phyloP scores from a whole-genome alignment of 2,797 vertebrate genomes.

The Eulemur albifrons region DNA sequence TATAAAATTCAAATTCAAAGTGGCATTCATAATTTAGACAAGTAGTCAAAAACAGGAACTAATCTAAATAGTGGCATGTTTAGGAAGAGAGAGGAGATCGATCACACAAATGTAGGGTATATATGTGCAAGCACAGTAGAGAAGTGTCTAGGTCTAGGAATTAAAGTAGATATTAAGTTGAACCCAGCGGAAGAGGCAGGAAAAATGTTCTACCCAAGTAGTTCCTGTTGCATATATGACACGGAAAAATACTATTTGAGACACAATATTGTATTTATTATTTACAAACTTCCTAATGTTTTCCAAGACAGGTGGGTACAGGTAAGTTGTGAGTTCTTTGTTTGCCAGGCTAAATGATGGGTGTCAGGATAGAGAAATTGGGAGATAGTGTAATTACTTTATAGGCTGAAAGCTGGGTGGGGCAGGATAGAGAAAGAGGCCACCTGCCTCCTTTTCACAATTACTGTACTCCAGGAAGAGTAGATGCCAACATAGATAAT shows the following conservation, averaged over 20 bases:
- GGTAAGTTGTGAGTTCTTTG: background rate
- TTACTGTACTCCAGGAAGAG: background rate
- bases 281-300: background rate
- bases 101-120: background rate
- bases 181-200: background rate
- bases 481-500: fast-evolving
- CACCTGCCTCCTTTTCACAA: background rate
- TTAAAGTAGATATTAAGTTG: background rate
- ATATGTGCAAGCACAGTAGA: background rate
- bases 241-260: background rate
- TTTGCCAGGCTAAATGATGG: background rate
- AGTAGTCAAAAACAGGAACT: background rate
- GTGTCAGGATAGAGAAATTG: background rate
- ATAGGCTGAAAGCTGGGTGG: background rate
- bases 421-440: background rate
- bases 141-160: background rate
- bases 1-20: conserved; percentile 39
- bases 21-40: background rate
- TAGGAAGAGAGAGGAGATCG: background rate
- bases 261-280: background rate
- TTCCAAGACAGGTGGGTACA: background rate
- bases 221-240: background rate
- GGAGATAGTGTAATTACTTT: background rate
- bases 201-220: background rate
- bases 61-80: background rate